Evolutionary conservation across 2,113 vertebrate species (phyloP).

Genomic region (Ovis aries): DNA sequence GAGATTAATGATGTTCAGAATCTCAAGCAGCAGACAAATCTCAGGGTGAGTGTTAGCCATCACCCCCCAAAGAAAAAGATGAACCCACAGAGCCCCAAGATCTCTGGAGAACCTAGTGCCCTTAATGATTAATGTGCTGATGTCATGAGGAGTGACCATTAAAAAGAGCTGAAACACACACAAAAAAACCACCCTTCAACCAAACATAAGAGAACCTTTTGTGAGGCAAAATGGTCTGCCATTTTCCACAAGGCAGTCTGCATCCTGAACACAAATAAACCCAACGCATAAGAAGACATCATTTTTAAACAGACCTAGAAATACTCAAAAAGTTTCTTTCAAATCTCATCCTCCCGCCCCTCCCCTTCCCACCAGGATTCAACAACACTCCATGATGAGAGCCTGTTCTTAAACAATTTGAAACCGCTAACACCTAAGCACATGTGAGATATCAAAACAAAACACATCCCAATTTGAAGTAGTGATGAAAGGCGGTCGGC

Average conservation of each 20-base stretch:
- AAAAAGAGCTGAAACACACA: not conserved
- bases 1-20: not conserved
- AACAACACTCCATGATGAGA: not conserved
- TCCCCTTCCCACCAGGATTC: not conserved
- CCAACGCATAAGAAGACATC: not conserved
- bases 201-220: not conserved
- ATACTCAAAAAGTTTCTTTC: conserved; percentile 22
- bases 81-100: not conserved
- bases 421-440: conserved; percentile 52
- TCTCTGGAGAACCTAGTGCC: not conserved
- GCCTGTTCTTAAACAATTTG: conserved; percentile 23
- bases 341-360: not conserved
- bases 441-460: conserved; percentile 39
- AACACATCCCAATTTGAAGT: conserved; percentile 18
- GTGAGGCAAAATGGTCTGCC: not conserved
- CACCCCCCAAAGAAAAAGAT: not conserved
- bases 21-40: not conserved
- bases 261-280: not conserved
- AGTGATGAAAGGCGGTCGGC: conserved; percentile 58
- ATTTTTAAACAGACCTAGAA: conserved; percentile 54
- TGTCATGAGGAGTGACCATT: not conserved
- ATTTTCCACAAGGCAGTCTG: not conserved
- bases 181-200: not conserved
- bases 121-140: not conserved
- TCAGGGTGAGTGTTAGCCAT: not conserved